These are phyloP conservation scores for Sula dactylatra DNA, from an alignment of 2,113 vertebrate species.

Conservation along the genomic window DNA sequence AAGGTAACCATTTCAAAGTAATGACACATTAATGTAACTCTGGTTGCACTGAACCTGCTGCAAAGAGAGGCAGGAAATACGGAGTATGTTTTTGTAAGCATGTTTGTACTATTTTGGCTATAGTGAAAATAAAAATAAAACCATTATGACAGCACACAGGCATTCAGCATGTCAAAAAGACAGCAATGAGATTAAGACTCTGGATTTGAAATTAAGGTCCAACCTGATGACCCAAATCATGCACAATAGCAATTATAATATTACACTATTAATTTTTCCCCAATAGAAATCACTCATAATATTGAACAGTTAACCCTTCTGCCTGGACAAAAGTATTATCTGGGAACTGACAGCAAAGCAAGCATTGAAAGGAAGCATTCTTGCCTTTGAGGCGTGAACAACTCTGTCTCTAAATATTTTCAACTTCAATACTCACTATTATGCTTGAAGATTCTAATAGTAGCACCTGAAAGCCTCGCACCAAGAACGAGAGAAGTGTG, in stretches of 20 bases:
- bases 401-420: neutral
- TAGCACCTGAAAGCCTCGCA: conserved; percentile 88
- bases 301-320: neutral
- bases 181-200: neutral
- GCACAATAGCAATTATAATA: neutral
- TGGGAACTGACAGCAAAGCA: neutral
- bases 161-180: neutral
- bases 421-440: conserved; percentile 86
- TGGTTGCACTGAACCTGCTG: neutral
- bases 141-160: neutral
- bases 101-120: neutral
- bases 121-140: neutral
- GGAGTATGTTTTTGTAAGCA: neutral
- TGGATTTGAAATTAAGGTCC: neutral
- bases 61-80: neutral
- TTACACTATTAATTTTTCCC: neutral
- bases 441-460: conserved; percentile 91
- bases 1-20: neutral
- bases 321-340: neutral
- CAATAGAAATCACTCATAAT: neutral
- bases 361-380: neutral
- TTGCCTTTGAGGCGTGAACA: neutral
- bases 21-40: neutral
- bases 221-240: neutral
- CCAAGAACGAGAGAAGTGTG: conserved; percentile 91